Evolutionary conservation across 2,888 invertebrate species (phyloP), one percentile per base, ranked within the genome.

Genomic region (Hydroisotoma schaefferi): DNA sequence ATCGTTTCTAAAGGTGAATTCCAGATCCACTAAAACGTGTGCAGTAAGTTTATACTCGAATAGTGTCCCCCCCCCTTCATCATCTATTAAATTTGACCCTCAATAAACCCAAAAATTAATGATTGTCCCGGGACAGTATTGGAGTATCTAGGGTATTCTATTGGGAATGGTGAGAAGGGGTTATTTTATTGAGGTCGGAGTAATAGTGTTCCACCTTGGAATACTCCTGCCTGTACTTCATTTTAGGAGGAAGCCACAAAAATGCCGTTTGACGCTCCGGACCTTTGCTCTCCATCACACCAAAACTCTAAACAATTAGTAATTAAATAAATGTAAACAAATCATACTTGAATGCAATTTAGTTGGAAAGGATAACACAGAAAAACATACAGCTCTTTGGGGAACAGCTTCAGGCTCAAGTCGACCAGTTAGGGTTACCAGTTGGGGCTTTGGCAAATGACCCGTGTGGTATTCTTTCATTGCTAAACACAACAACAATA

Each of bases 381-480:
- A 40, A n/a, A n/a, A 23, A 29, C 25, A 55, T 49, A 61, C 61
- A 12, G 61, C 61, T 40, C 22, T 44, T 27, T 61, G 61, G n/a
- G 61, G 57, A 12, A 57, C 23, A 2, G 22, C 20, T 2, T 38
- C 27, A 5, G 33, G n/a, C 4, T 57, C 57, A 10, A 61, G 12
- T 18, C 48, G 18, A 25, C 61, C 61, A 25, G 57, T 61, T 8
- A 55, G 33, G 6, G 33, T 40, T 5, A 57, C 43, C 3, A 49
- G 40, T 23, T 61, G 38, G 2, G 61, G 57, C 26, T 57, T 57
- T n/a, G 48, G 54, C 20, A 61, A 15, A 40, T 61, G 61, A n/a
- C 61, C 61, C 10, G 61, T 61, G 28, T 61, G 61, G 49, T 61
- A 61, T 8, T 58, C 61, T 25, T 57, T 46, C 54, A 61, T 57